Conservation (phyloP, 2,113 vertebrate genomes). For the Tyrannus savana region DNA sequence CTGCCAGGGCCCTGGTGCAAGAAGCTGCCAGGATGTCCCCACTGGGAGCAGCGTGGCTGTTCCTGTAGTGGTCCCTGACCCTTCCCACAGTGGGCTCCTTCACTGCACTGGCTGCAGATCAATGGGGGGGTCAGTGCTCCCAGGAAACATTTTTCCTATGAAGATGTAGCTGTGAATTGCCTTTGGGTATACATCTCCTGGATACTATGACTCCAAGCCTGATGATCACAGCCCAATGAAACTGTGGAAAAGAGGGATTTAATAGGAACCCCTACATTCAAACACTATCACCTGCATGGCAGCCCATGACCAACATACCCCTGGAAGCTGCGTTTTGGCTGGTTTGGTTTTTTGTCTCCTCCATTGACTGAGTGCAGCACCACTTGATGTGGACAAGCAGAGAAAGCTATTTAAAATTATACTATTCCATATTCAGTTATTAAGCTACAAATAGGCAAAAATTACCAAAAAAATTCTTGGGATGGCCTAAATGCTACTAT, state of each 20-base stretch:
- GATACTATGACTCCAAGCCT: rapidly evolving
- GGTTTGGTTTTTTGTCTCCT: too few species aligned
- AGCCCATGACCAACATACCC: not conserved
- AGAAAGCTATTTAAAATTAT: not conserved
- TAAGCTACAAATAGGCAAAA: not conserved
- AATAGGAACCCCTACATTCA: not conserved
- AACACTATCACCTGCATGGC: not conserved
- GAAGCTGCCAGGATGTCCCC: not conserved
- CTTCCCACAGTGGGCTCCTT: not conserved
- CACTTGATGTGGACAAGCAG: not conserved
- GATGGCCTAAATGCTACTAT: not conserved
- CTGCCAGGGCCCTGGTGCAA: not conserved
- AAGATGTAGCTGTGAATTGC: not conserved
- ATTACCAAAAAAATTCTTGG: not conserved
- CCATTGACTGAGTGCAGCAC: not conserved
- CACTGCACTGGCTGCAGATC: not conserved
- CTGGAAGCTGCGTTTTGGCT: not conserved
- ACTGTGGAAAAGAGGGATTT: not conserved
- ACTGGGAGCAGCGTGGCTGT: not conserved
- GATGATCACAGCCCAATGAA: not conserved
- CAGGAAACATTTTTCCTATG: not conserved
- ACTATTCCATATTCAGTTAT: not conserved
- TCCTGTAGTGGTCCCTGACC: not conserved
- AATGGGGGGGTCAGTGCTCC: not conserved
- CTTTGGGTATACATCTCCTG: not conserved